Percentiles rank a stretch among this genome's conserved stretches.
Conservation (phyloP, 2,888 invertebrate species). For the Nemotelus nigrinus region DNA sequence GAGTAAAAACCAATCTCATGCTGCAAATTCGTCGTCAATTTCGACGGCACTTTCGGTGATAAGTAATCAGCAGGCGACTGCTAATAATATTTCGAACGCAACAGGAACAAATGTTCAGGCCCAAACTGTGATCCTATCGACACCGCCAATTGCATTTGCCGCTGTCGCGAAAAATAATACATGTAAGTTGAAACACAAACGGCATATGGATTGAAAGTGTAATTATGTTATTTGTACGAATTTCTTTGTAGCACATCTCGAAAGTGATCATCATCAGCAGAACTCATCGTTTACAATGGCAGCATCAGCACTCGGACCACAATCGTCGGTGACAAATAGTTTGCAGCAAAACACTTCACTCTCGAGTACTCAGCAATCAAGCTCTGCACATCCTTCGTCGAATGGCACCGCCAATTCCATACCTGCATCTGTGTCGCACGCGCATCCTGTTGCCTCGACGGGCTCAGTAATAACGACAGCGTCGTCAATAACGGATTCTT, state of each 20-base stretch:
- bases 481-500: slow-evolving; percentile 48
- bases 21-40: slow-evolving; percentile 57
- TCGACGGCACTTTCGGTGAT: slow-evolving; percentile 59
- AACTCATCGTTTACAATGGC: slow-evolving; percentile 58
- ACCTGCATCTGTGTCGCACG: slow-evolving; percentile 10
- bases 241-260: slow-evolving; percentile 61
- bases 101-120: slow-evolving; percentile 61
- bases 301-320: slow-evolving; percentile 58
- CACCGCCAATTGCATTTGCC: slow-evolving; percentile 69
- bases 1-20: slow-evolving; percentile 62
- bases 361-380: slow-evolving; percentile 61
- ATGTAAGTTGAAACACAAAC: slow-evolving; percentile 58
- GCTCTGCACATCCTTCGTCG: slow-evolving; percentile 63
- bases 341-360: slow-evolving; percentile 51
- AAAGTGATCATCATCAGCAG: slow-evolving; percentile 62
- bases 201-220: not conserved
- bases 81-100: slow-evolving; percentile 51
- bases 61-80: slow-evolving; percentile 51
- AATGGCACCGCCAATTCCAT: slow-evolving; percentile 56
- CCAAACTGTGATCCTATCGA: slow-evolving; percentile 65
- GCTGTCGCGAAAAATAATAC: slow-evolving; percentile 70
- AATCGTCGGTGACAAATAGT: slow-evolving; percentile 32
- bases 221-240: not conserved
- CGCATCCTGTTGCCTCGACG: not conserved
- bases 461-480: slow-evolving; percentile 5